These are phyloP conservation scores for Aplysina aerophoba DNA, from an alignment of 37 sponge, comb jelly and placozoan species.

Conservation along the genomic window DNA sequence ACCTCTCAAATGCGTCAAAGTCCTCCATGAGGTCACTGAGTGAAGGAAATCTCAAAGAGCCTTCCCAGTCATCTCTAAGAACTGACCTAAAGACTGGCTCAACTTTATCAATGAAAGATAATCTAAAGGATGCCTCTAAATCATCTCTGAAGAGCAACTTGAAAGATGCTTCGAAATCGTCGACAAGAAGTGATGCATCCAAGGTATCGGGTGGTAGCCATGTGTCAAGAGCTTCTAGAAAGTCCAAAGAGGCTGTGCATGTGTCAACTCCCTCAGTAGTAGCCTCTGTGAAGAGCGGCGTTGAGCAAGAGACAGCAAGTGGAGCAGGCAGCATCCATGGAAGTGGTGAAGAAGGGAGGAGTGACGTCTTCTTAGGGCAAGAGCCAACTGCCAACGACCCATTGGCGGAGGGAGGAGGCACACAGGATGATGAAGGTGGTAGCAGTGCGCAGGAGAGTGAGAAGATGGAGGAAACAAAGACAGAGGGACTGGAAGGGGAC, in stretches of 20 bases:
- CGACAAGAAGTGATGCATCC: not conserved
- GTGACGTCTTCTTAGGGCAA: not conserved
- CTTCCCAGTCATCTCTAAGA: not conserved
- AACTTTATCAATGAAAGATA: no score
- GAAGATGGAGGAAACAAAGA: constrained; percentile 32
- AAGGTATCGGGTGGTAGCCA: not conserved
- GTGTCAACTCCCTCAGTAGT: not conserved
- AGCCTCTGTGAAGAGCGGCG: not conserved
- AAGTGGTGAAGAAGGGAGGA: no score
- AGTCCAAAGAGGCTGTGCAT: not conserved
- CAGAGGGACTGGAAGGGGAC: constrained; percentile 37
- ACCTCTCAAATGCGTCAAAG: constrained; percentile 7
- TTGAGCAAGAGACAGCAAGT: not conserved
- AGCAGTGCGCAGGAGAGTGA: no score
- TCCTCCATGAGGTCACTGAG: not conserved
- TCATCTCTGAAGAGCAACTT: no score
- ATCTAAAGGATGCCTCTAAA: no score
- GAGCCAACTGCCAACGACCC: not conserved
- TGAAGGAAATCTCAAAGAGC: not conserved
- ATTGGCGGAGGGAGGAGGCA: not conserved
- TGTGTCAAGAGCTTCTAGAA: not conserved
- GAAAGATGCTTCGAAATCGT: no score
- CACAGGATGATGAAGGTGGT: no score
- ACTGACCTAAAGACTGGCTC: not conserved
- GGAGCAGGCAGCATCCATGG: not conserved